Evolutionary conservation across 2,888 invertebrate species (phyloP), one percentile per base, ranked within the genome.

Genomic region (Stenotaenia linearis): DNA sequence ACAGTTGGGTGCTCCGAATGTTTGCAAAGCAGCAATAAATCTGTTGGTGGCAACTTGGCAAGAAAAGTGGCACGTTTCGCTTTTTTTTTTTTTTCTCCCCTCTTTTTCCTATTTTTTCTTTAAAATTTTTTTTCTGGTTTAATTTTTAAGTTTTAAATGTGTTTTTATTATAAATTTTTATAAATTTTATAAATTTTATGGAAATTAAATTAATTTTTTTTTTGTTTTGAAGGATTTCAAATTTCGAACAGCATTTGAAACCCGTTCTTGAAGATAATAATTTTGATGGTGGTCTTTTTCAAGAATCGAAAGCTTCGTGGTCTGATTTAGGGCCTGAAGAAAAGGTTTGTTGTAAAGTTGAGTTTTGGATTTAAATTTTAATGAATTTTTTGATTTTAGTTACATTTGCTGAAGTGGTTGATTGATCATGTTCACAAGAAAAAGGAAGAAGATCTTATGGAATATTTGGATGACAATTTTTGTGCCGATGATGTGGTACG

Each of bases 391-490:
- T 77, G 21, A n/a, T 77, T 78, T 80, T 45, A 83, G 83, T 77
- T 83, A 50, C 78, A 80, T 75, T 78, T 81, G 23, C 75, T 83
- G 40, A 83, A 83, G 81, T 83, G 83, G 83, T 81, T 83, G 45
- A 80, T 82, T 79, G 82, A 83, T 80, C 81, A 83, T 82, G 82
- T 83, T 79, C 81, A 82, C 81, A 81, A 82, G 80, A 81, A 82
- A 80, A 83, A 83, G 80, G 82, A 83, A 80, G 83, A 83, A 81
- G 82, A 83, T 77, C 80, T 83, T 81, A 80, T 81, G 79, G 82
- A 83, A 81, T 83, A 81, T 82, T 81, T 83, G 81, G 83, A 83
- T 81, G 83, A 83, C 79, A 82, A 83, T 80, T 82, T 80, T 82
- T 77, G 79, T 80, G 77, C 83, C 74, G 82, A 83, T 80, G 83